A percentile compares a stretch with the other conserved stretches of the same genome.
phyloP scores from a whole-genome alignment of 2,888 invertebrate genomes.

The Limnephilus lunatus region DNA sequence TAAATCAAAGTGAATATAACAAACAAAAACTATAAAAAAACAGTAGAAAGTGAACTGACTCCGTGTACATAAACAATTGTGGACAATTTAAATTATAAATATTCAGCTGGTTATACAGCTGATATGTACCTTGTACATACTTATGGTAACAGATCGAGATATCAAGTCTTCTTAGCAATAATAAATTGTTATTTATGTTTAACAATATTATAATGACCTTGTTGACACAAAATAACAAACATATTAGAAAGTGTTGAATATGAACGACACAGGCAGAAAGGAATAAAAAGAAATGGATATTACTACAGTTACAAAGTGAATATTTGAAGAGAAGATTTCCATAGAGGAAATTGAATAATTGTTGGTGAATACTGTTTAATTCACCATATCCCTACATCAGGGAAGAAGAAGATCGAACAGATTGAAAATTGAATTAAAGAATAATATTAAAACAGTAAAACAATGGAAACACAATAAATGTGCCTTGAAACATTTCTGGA shows the following conservation, averaged over 20 bases:
- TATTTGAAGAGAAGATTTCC: not conserved
- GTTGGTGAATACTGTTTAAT: not conserved
- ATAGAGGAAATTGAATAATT: not conserved
- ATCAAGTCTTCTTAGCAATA: not conserved
- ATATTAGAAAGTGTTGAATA: not conserved
- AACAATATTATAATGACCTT: constrained; percentile 2
- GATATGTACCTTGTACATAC: not conserved
- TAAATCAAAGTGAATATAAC: constrained; percentile 29
- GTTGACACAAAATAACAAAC: constrained; percentile 11
- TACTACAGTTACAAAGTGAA: not conserved
- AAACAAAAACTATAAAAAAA: not conserved
- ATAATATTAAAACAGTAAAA: not conserved
- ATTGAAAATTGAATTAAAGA: not conserved
- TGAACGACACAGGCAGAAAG: not conserved
- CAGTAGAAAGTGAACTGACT: constrained; percentile 21
- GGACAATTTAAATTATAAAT: constrained; percentile 27
- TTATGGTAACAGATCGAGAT: not conserved
- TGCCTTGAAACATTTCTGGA: not conserved
- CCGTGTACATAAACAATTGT: constrained; percentile 31
- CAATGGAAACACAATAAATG: not conserved
- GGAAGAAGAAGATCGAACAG: not conserved
- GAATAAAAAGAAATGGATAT: not conserved
- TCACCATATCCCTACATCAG: not conserved
- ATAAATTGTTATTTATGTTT: constrained; percentile 13
- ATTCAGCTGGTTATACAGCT: constrained; percentile 3